Percentiles rank a stretch among this genome's conserved stretches.
Evolutionary conservation across 2,113 vertebrate species (phyloP).

Genomic region (Sinocyclocheilus anshuiensis): DNA sequence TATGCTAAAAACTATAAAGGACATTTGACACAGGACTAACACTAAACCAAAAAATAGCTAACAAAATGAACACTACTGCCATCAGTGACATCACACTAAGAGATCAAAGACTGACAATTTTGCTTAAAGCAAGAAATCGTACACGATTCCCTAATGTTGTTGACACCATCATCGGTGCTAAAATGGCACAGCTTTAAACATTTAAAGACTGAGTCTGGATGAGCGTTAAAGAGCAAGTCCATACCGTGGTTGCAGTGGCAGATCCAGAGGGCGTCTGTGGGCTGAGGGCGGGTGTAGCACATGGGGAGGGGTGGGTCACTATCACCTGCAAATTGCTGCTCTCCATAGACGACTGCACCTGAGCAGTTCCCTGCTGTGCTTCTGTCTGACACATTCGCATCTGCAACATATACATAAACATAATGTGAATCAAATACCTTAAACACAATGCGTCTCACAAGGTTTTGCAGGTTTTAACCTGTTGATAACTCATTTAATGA

Average conservation of each 20-base stretch:
- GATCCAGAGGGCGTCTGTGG: constrained; percentile 65
- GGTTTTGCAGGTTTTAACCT: neutral
- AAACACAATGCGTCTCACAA: neutral
- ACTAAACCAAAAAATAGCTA: too few species aligned
- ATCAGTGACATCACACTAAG: neutral
- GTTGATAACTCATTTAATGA: neutral
- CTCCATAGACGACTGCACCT: constrained; percentile 54
- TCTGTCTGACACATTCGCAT: constrained; percentile 47
- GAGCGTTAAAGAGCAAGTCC: neutral
- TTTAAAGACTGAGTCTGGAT: neutral
- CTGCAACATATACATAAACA: constrained; percentile 13
- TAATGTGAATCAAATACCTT: neutral
- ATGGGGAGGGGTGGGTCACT: constrained; percentile 75
- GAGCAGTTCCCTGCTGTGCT: constrained; percentile 46
- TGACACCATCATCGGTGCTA: too few species aligned
- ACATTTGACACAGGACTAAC: too few species aligned
- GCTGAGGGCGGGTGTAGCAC: constrained; percentile 71
- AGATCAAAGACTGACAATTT: neutral
- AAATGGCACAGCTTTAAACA: neutral
- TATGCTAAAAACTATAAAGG: too few species aligned
- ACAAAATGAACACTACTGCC: too few species aligned
- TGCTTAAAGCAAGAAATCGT: neutral
- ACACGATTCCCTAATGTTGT: too few species aligned
- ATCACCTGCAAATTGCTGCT: constrained; percentile 72
- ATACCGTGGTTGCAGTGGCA: constrained; percentile 41